phyloP scores from a whole-genome alignment of 2,113 vertebrate species.

The Parus major region DNA sequence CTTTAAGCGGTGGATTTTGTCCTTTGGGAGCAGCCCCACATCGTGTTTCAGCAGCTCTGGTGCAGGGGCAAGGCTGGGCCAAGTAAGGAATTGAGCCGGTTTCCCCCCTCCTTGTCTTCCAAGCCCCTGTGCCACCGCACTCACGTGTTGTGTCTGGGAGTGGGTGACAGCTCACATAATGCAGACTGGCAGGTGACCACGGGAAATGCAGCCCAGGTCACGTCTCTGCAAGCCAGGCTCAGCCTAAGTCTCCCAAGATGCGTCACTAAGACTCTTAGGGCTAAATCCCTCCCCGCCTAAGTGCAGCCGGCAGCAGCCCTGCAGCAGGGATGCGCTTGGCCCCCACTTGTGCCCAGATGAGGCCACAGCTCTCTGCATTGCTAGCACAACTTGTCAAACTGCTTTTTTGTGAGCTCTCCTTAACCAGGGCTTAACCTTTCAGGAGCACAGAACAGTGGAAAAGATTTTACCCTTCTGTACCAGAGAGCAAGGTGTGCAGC shows the following conservation, averaged over 20 bases:
- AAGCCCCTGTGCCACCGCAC: not conserved
- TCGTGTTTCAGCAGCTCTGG: not conserved
- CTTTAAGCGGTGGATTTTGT: not conserved
- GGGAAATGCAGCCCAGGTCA: not conserved
- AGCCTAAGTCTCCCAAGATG: constrained; percentile 49
- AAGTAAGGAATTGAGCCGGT: not conserved
- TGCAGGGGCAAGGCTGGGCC: not conserved
- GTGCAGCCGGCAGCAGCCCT: not conserved
- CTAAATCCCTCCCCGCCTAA: constrained; percentile 19
- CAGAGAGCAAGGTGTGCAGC: not conserved
- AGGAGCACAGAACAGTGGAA: not conserved
- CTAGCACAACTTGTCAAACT: not conserved
- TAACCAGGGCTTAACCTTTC: not conserved
- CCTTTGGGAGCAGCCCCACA: rapidly evolving
- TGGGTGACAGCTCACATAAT: not conserved
- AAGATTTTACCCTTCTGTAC: not conserved
- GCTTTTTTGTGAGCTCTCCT: not conserved
- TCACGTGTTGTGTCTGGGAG: constrained; percentile 23
- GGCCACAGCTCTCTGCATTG: not conserved
- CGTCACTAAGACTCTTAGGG: constrained; percentile 53
- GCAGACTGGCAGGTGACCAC: constrained; percentile 39
- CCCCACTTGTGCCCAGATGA: rapidly evolving
- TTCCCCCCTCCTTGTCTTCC: not conserved
- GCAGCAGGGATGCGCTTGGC: not conserved
- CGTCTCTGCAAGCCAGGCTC: constrained; percentile 33